Evolutionary conservation across 2,113 vertebrate genomes (phyloP).

Genomic region (Tachycineta bicolor): DNA sequence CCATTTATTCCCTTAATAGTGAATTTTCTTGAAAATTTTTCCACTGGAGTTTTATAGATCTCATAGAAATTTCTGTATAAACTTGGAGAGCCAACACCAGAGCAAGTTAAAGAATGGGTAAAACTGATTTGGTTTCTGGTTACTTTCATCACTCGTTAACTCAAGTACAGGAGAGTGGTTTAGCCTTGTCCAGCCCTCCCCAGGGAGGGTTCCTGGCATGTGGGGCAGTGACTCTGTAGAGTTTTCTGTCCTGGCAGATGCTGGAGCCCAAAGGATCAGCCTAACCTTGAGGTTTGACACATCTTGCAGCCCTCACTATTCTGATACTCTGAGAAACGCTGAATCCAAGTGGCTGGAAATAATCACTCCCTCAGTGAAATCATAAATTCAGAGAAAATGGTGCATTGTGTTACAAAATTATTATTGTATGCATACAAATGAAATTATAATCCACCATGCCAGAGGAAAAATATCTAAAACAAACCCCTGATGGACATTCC

Average conservation of each 20-base stretch:
- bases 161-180: background rate
- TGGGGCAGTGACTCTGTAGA: fast-evolving
- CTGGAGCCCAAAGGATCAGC: background rate
- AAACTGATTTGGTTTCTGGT: background rate
- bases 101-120: background rate
- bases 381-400: background rate
- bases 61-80: background rate
- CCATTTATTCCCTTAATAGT: background rate
- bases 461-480: background rate
- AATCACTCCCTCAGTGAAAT: background rate
- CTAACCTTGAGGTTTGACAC: background rate
- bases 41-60: background rate
- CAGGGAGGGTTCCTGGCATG: background rate
- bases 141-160: background rate
- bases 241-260: background rate
- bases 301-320: background rate
- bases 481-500: background rate
- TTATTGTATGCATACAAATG: background rate
- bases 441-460: background rate
- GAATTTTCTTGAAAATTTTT: background rate
- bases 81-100: background rate
- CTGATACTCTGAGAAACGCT: background rate
- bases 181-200: background rate
- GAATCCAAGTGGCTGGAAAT: background rate
- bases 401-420: background rate